Evolutionary conservation across 2,113 vertebrate genomes (phyloP).

Genomic region (Petrocephalus zakoni): DNA sequence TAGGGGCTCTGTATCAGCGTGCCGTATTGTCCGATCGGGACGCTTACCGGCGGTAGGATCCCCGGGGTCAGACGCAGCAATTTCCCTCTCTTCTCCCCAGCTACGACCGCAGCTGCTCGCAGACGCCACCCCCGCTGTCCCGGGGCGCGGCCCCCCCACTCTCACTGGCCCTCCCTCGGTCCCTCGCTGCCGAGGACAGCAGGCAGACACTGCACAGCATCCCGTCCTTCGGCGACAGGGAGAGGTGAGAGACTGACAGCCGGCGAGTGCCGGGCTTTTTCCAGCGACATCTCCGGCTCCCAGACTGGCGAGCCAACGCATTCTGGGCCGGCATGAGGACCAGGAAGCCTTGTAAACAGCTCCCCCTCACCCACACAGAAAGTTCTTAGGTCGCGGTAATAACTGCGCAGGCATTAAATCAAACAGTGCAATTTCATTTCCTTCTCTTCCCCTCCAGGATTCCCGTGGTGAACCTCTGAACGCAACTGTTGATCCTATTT

Average conservation of each 20-base stretch:
- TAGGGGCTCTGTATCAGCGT: neutral
- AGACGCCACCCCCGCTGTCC: constrained; percentile 63
- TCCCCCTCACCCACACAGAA: neutral
- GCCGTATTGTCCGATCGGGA: neutral
- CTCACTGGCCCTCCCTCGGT: constrained; percentile 60
- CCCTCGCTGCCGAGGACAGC: constrained; percentile 66
- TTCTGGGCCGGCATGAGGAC: no score
- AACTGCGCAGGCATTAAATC: neutral
- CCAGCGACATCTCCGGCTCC: neutral
- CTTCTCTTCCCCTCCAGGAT: constrained; percentile 51
- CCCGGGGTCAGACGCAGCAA: neutral
- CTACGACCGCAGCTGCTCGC: constrained; percentile 70
- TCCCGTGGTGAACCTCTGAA: constrained; percentile 72
- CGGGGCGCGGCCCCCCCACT: constrained; percentile 59
- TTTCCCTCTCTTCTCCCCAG: constrained; percentile 37
- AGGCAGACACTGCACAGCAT: constrained; percentile 68
- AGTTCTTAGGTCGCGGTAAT: neutral
- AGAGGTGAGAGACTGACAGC: constrained; percentile 60
- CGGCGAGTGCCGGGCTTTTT: neutral
- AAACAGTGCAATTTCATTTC: constrained; percentile 21
- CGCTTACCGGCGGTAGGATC: neutral
- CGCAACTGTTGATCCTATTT: constrained; percentile 51
- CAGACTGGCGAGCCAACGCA: neutral
- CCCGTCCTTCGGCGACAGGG: constrained; percentile 66
- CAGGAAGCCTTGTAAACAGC: neutral